Conservation (phyloP, 1,140 invertebrate genomes). For the Aculops lycopersici region DNA sequence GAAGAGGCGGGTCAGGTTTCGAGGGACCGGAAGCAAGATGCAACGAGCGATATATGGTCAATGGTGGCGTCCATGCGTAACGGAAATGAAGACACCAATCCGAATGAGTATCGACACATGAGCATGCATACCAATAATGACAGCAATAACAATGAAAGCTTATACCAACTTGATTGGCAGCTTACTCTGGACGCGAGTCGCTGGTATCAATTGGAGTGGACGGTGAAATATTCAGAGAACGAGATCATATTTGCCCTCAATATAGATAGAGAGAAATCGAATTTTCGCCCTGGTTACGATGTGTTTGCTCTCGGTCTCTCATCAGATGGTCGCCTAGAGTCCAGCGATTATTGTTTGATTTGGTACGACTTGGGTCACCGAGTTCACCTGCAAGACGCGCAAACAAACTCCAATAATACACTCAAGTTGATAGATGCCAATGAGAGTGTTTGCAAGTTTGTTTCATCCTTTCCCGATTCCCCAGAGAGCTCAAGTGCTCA, state of each 20-base stretch:
- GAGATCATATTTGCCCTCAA: conserved; percentile 11
- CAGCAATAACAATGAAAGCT: background rate
- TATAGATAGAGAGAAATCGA: conserved; percentile 5
- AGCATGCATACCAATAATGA: background rate
- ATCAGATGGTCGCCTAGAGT: conserved; percentile 35
- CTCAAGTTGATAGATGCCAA: background rate
- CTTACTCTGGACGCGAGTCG: conserved; percentile 9
- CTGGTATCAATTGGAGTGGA: conserved; percentile 12
- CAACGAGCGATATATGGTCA: too few species aligned
- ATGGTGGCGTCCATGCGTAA: too few species aligned
- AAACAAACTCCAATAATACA: background rate
- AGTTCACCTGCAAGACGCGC: conserved; percentile 19
- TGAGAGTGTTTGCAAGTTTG: conserved; percentile 3
- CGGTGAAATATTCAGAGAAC: conserved; percentile 11
- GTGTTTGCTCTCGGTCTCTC: conserved; percentile 77
- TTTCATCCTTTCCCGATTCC: conserved; percentile 5
- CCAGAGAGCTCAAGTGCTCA: conserved; percentile 1
- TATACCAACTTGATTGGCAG: conserved; percentile 6
- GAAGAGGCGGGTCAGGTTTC: too few species aligned
- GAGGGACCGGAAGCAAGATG: too few species aligned
- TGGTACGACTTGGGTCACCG: conserved; percentile 32
- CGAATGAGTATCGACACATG: background rate
- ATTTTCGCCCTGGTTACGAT: conserved; percentile 6
- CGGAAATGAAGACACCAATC: too few species aligned
- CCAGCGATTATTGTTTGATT: conserved; percentile 52